Evolutionary conservation across 2,888 invertebrate genomes (phyloP).

Genomic region (Nebria brevicollis): DNA sequence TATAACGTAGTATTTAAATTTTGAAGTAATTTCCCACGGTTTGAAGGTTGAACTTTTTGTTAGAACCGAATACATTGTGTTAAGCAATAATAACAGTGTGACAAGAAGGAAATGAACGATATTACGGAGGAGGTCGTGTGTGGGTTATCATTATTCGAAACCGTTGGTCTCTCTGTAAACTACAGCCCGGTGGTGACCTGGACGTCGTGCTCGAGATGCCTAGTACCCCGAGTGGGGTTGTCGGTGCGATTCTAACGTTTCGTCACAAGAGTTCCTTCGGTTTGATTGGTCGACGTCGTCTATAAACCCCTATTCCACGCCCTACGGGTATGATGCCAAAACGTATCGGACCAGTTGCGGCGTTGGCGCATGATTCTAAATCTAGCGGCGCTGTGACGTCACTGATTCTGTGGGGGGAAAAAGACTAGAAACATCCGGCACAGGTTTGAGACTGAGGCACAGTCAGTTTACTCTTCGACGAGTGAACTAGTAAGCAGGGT

Average conservation of each 20-base stretch:
- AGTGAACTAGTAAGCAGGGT: slow-evolving; percentile 57
- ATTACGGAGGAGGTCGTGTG: not conserved
- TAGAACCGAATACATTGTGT: not conserved
- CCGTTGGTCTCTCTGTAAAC: not conserved
- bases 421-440: slow-evolving; percentile 40
- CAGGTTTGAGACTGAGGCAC: slow-evolving; percentile 49
- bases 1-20: not conserved
- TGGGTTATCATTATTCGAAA: not conserved
- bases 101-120: not conserved
- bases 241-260: not conserved
- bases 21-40: not conserved
- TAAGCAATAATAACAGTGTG: not conserved
- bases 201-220: not conserved
- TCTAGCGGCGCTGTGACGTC: slow-evolving; percentile 36
- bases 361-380: slow-evolving; percentile 30
- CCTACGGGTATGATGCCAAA: slow-evolving; percentile 24
- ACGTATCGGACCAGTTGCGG: slow-evolving; percentile 28
- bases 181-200: not conserved
- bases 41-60: not conserved
- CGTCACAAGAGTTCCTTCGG: not conserved
- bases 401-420: slow-evolving; percentile 28
- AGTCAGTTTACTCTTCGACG: slow-evolving; percentile 59
- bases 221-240: not conserved
- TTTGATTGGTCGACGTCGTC: not conserved
- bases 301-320: slow-evolving; percentile 10